phyloP scores from a whole-genome alignment of 2,797 vertebrate species.

The Odontamblyopus lacepedii region DNA sequence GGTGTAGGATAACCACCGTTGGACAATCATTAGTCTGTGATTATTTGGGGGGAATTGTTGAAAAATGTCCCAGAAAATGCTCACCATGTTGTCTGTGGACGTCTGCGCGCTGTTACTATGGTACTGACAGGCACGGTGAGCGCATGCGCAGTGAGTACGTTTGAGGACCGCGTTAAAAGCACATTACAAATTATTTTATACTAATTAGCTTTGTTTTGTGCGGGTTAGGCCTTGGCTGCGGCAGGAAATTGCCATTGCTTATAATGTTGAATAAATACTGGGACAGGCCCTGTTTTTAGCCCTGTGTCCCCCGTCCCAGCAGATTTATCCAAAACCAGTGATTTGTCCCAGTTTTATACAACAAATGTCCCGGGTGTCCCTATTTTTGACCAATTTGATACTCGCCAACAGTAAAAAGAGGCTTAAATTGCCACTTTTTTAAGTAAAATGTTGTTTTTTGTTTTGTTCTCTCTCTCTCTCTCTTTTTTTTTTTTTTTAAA shows the following conservation, averaged over 20 bases:
- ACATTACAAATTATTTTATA: not conserved
- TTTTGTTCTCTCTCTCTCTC: too few relatives aligned
- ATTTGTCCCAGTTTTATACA: too few relatives aligned
- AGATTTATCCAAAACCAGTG: too few relatives aligned
- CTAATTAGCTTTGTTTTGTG: not conserved
- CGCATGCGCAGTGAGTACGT: conserved; percentile 44
- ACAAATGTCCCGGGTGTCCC: too few relatives aligned
- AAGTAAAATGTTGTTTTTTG: too few relatives aligned
- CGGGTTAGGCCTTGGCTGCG: not conserved
- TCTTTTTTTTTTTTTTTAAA: too few relatives aligned
- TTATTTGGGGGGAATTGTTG: not conserved
- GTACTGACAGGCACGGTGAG: conserved; percentile 19
- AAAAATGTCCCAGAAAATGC: conserved; percentile 4
- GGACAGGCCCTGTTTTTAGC: too few relatives aligned
- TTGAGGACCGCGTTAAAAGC: conserved; percentile 16
- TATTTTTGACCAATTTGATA: too few relatives aligned
- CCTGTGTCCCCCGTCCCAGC: too few relatives aligned
- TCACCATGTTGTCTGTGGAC: conserved; percentile 58
- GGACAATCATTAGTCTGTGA: accelerated
- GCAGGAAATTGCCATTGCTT: not conserved
- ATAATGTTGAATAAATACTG: not conserved
- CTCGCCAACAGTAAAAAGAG: too few relatives aligned
- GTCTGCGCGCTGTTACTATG: conserved; percentile 61
- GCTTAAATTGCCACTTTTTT: too few relatives aligned
- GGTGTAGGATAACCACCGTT: not conserved